Evolutionary conservation across 37 sponge, comb jelly and placozoan species (phyloP).

Genomic region (Halisarca cf. caerulea): DNA sequence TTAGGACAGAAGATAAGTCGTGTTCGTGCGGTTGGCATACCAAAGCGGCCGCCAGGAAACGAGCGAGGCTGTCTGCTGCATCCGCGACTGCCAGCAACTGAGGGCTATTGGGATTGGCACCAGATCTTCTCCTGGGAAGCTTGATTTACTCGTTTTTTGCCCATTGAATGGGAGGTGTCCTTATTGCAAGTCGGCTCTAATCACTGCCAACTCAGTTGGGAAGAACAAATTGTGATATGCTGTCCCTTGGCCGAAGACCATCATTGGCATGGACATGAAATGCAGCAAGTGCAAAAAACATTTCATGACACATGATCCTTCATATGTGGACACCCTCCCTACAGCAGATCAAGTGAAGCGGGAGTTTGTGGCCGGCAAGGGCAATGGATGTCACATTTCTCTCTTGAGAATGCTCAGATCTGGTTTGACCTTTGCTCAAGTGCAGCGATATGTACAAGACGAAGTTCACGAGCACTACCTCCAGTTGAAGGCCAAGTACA

Average conservation of each 20-base stretch:
- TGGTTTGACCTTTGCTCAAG: conserved; percentile 26
- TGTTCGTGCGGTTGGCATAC: no score
- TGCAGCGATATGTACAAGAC: conserved; percentile 36
- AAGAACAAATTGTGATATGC: conserved; percentile 27
- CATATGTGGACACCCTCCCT: conserved; percentile 49
- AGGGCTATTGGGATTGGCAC: conserved; percentile 39
- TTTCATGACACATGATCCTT: conserved; percentile 35
- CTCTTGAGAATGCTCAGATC: conserved; percentile 35
- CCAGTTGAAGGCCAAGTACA: conserved; percentile 30
- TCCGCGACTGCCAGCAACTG: conserved; percentile 7
- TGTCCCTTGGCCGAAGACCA: conserved; percentile 45
- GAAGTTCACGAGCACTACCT: conserved; percentile 48
- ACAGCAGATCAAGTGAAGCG: conserved; percentile 36
- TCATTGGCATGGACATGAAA: conserved; percentile 34
- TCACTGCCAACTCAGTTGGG: conserved; percentile 38
- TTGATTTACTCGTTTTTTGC: conserved; percentile 43
- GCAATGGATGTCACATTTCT: conserved; percentile 47
- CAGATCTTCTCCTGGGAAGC: conserved; percentile 27
- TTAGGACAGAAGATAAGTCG: no score
- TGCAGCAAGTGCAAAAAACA: conserved; percentile 45
- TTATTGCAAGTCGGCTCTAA: conserved; percentile 34
- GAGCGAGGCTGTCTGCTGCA: conserved; percentile 24
- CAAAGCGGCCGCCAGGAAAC: no score
- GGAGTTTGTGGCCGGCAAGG: conserved; percentile 42
- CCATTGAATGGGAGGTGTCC: conserved; percentile 40